Base-by-base conservation (phyloP, 2,888 invertebrate species). In the Caenorhabditis wallacei region DNA sequence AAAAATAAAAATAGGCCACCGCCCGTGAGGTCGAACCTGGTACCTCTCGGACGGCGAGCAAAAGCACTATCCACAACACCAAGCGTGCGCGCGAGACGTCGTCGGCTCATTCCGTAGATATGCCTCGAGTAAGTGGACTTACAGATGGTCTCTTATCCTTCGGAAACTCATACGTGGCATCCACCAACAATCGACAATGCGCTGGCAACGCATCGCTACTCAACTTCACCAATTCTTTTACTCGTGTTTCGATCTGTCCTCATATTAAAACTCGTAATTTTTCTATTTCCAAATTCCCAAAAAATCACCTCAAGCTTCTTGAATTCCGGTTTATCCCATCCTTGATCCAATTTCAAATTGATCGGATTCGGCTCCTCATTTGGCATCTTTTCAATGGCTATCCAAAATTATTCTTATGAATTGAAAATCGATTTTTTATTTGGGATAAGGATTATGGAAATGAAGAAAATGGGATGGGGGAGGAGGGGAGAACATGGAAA, bases 371-470 rank as follows among this genome's bases (percentile, higher is more conserved):
- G 18, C 26, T 18, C 48, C 22, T 70, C 70, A 13, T n/a, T 10
- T 26, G 57, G 70, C 70, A 70, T 70, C 43, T 57, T 70, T 30
- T 30, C 57, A 43, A 30, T n/a, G n/a, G 70, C 51, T 64, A 59
- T 70, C 30, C 30, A 30, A 70, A 70, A 10, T 13, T 8, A 10
- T 13, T 48, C 48, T 46, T 70, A 59, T 70, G 70, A 70, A 70
- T 70, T 46, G 57, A 54, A 68, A 54, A 40, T 54, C 54, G 68
- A 53, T 30, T 54, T 53, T 53, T 35, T 54, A 40, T 18, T 48
- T 30, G 30, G 30, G 8, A 40, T 13, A 11, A 13, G 40, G 16
- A 35, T 7, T 35, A n/a, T n/a, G 30, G 40, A 40, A 11, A 2
- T 5, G 40, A 16, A 16, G 40, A 40, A 16, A 8, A 30, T 30